phyloP scores from a whole-genome alignment of 2,113 vertebrate species.

The rat (Rattus norvegicus) region GRCr8 NC_086029.1:78322001-78322500 shows the following conservation, averaged over 20 bases:
- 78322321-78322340: not conserved
- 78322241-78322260: not conserved
- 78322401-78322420: conserved; percentile 23
- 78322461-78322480: conserved; percentile 64
- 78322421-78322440: conserved; percentile 4
- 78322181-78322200: not conserved
- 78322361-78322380: not conserved
- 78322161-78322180: not conserved
- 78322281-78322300: not conserved
- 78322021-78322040: not conserved
- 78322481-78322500: not conserved
- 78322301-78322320: not conserved
- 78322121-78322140: not conserved
- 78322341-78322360: not conserved
- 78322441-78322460: conserved; percentile 71
- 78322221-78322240: not conserved
- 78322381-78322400: not conserved
- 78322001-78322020: not conserved
- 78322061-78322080: not conserved
- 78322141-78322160: not conserved
- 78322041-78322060: too few species aligned
- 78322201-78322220: not conserved
- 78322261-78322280: not conserved
- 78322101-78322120: not conserved
- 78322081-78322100: not conserved